phyloP scores from a whole-genome alignment of 2,113 vertebrate species.

The Poicephalus meyeri region DNA sequence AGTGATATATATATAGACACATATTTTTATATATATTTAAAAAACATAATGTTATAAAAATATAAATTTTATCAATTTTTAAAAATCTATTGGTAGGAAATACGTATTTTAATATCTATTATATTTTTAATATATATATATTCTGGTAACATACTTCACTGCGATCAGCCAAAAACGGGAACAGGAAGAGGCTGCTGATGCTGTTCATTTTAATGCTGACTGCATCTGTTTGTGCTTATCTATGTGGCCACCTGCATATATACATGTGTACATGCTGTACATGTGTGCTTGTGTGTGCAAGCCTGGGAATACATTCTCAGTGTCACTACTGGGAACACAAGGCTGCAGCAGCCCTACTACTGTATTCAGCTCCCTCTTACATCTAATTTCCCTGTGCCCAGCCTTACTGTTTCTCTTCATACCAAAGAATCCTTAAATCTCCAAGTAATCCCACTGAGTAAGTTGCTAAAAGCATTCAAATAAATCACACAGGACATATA shows the following conservation, averaged over 20 bases:
- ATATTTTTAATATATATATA: neutral
- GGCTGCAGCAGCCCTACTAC: neutral
- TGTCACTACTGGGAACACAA: neutral
- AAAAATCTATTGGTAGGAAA: neutral
- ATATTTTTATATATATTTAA: neutral
- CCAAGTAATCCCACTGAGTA: neutral
- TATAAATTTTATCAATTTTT: neutral
- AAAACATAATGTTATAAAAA: neutral
- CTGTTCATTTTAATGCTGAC: neutral
- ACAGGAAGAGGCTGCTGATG: neutral
- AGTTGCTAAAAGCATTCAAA: neutral
- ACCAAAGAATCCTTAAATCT: neutral
- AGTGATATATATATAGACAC: neutral
- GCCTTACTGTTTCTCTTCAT: neutral
- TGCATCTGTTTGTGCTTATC: neutral
- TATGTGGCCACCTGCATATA: neutral
- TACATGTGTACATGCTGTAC: rapidly evolving
- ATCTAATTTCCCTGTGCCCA: neutral
- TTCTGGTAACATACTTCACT: neutral
- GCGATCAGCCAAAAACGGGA: neutral
- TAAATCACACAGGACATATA: neutral
- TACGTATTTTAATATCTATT: neutral
- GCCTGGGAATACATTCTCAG: neutral
- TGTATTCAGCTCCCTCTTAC: neutral
- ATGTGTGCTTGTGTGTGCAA: neutral